A percentile compares a stretch with the other conserved stretches of the same genome.
phyloP scores from a whole-genome alignment of 2,888 invertebrate species.

The Dicroscelio sp. region DNA sequence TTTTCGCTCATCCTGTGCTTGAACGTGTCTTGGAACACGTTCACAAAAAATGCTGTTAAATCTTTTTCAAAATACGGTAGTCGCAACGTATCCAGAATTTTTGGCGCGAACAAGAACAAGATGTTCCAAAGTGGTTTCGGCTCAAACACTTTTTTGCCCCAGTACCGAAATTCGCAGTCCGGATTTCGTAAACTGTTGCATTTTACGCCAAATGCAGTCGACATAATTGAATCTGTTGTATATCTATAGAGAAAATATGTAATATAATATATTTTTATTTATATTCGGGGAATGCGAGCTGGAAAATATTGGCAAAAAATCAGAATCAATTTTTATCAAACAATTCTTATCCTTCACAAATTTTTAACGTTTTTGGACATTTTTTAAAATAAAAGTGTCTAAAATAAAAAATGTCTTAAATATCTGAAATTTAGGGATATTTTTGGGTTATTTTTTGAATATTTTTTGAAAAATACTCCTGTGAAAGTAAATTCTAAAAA shows the following conservation, averaged over 20 bases:
- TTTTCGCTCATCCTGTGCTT: constrained; percentile 86
- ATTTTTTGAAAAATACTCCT: neutral
- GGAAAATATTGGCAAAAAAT: too few species aligned
- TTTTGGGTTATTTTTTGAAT: too few species aligned
- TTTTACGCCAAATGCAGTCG: constrained; percentile 89
- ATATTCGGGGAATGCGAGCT: too few species aligned
- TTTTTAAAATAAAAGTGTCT: too few species aligned
- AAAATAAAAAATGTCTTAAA: too few species aligned
- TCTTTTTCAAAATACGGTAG: constrained; percentile 84
- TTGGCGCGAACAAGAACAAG: constrained; percentile 85
- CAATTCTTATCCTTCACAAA: too few species aligned
- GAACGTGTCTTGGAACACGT: constrained; percentile 89
- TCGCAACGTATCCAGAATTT: constrained; percentile 85
- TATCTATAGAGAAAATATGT: constrained; percentile 80
- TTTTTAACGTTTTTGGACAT: too few species aligned
- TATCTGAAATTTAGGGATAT: too few species aligned
- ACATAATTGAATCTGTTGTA: constrained; percentile 88
- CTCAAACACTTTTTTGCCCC: constrained; percentile 86
- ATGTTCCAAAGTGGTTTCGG: constrained; percentile 72
- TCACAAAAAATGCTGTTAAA: constrained; percentile 89
- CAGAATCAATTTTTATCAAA: too few species aligned
- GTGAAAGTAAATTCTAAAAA: too few species aligned
- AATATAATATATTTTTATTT: neutral
- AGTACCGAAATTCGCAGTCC: constrained; percentile 87
- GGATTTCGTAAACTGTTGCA: constrained; percentile 87